Conservation (phyloP, 2,113 vertebrate genomes). For the Ifrita kowaldi region DNA sequence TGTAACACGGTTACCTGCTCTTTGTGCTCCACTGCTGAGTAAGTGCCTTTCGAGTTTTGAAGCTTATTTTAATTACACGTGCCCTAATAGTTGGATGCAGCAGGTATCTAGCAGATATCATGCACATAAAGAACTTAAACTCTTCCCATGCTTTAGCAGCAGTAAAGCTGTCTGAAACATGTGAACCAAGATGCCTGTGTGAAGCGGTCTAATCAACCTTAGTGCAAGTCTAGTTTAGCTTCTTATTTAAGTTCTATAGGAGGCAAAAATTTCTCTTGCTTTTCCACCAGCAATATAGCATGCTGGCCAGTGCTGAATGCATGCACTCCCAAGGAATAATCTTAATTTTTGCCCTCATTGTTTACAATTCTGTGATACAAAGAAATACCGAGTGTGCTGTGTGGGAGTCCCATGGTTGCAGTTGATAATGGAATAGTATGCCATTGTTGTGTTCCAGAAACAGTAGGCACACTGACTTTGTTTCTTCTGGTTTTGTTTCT, state of each 20-base stretch:
- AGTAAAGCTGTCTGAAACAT: not conserved
- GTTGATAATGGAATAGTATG: not conserved
- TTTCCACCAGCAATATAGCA: not conserved
- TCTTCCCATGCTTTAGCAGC: not conserved
- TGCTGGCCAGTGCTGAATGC: not conserved
- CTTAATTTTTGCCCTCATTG: not conserved
- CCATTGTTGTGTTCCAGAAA: not conserved
- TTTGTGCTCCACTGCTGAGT: conserved; percentile 68
- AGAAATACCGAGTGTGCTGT: not conserved
- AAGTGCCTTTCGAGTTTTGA: conserved; percentile 35
- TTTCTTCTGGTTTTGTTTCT: not conserved
- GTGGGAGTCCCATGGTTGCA: not conserved
- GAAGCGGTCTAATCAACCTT: not conserved
- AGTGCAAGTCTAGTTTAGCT: not conserved
- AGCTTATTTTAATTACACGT: not conserved
- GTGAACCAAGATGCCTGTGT: not conserved
- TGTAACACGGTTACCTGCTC: conserved; percentile 57
- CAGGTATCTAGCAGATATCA: not conserved
- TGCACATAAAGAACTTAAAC: not conserved
- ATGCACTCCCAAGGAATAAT: not conserved
- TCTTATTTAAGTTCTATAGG: not conserved
- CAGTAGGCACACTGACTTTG: not conserved
- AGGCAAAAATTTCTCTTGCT: not conserved
- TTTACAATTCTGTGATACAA: not conserved
- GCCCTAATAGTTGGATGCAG: not conserved